Evolutionary conservation across 1,140 invertebrate genomes (phyloP).

Genomic region (Arctopsyche grandis): DNA sequence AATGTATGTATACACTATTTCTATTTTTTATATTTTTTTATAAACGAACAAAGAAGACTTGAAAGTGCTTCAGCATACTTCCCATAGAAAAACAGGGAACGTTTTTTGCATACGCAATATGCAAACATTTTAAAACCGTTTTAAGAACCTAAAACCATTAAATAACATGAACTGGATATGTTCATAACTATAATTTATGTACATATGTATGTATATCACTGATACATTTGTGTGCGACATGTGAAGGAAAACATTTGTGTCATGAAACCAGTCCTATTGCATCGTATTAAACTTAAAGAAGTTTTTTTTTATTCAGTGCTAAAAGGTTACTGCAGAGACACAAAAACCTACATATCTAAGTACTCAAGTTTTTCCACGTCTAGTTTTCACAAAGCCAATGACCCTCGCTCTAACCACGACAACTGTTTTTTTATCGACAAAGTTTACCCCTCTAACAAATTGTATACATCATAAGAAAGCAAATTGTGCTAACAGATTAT

Average conservation of each 20-base stretch:
- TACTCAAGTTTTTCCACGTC: background rate
- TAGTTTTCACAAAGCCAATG: background rate
- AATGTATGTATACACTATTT: background rate
- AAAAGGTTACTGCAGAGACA: background rate
- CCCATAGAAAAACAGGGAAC: too few relatives aligned
- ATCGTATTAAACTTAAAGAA: background rate
- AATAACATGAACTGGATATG: too few relatives aligned
- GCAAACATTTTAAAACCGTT: too few relatives aligned
- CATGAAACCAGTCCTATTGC: too few relatives aligned
- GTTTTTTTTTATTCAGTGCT: conserved; percentile 2
- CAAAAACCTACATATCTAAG: background rate
- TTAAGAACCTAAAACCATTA: too few relatives aligned
- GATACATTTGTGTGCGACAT: too few relatives aligned
- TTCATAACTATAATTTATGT: too few relatives aligned
- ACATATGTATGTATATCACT: too few relatives aligned
- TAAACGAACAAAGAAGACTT: background rate
- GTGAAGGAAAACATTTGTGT: too few relatives aligned
- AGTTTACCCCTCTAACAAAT: background rate
- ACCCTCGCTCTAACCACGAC: background rate
- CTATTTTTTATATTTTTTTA: background rate
- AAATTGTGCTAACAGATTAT: too few relatives aligned
- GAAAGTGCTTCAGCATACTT: too few relatives aligned
- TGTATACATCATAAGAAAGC: background rate
- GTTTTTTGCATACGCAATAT: too few relatives aligned
- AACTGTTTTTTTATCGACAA: background rate